Percentiles rank a stretch among this genome's conserved stretches.
Conservation (phyloP, 2,113 vertebrate genomes). For the Gnathonemus echidnorhynchus region DNA sequence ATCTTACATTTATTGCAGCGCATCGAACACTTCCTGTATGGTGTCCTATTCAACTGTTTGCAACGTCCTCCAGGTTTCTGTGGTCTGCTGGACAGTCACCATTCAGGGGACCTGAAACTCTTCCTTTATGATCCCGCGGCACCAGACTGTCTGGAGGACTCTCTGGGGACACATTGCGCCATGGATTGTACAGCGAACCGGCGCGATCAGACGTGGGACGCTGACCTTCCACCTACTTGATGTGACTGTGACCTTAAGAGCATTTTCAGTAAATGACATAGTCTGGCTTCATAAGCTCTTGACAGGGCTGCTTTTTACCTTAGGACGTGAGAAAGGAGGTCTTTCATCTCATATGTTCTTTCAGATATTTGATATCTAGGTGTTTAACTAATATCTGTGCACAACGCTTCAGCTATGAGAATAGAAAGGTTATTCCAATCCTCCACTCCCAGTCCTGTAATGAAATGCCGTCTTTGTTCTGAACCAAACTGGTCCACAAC, state of each 20-base stretch:
- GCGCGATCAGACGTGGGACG: not conserved
- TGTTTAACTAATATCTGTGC: conserved; percentile 2
- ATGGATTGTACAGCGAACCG: not conserved
- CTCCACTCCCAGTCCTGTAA: not conserved
- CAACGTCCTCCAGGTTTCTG: not conserved
- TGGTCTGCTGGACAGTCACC: not conserved
- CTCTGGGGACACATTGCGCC: not conserved
- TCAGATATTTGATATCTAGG: not conserved
- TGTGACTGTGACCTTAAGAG: not conserved
- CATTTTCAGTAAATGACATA: not conserved
- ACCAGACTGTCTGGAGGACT: conserved; percentile 12
- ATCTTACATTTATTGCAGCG: not conserved
- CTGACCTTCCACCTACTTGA: not conserved
- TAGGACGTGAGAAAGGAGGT: not conserved
- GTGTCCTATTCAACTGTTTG: not conserved
- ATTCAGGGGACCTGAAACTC: not conserved
- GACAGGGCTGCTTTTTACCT: not conserved
- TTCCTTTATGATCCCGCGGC: conserved; percentile 7
- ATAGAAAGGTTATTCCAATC: not conserved
- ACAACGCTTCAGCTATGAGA: not conserved
- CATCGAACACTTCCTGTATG: not conserved
- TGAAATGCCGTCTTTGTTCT: not conserved
- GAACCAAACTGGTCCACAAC: not conserved
- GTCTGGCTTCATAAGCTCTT: not conserved
- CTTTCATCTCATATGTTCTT: not conserved